Percentiles rank a stretch among this genome's conserved stretches.
Evolutionary conservation across 2,888 invertebrate genomes (phyloP).

Genomic region (Proisotoma minuta): DNA sequence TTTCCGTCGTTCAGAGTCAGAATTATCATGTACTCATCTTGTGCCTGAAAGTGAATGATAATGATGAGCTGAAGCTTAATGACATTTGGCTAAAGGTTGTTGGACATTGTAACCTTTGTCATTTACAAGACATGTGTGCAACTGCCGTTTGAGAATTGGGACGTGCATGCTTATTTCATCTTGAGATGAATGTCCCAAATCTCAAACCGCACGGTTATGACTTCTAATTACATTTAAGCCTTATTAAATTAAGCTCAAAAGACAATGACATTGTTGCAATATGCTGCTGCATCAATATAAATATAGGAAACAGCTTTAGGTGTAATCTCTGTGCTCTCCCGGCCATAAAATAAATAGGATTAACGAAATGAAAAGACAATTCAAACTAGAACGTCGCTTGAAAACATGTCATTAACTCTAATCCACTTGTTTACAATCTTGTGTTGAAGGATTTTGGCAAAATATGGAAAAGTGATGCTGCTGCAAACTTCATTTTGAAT

Average conservation of each 20-base stretch:
- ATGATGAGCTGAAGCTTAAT: neutral
- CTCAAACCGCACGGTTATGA: neutral
- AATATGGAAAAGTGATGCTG: too few species aligned
- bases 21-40: conserved; percentile 83
- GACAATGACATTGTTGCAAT: neutral
- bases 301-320: neutral
- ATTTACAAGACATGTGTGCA: neutral
- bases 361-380: neutral
- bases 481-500: too few species aligned
- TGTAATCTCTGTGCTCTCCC: neutral
- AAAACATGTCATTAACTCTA: neutral
- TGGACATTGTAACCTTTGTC: too few species aligned
- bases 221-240: neutral
- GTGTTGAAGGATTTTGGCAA: too few species aligned
- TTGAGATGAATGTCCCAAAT: neutral
- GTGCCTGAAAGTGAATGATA: conserved; percentile 57
- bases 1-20: conserved; percentile 82
- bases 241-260: neutral
- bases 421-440: too few species aligned
- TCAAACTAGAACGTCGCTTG: neutral
- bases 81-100: neutral
- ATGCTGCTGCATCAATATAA: neutral
- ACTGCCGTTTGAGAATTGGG: neutral
- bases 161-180: neutral
- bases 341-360: neutral